Base-by-base conservation (phyloP, 2,113 vertebrate genomes). In the Hyaena hyaena region DNA sequence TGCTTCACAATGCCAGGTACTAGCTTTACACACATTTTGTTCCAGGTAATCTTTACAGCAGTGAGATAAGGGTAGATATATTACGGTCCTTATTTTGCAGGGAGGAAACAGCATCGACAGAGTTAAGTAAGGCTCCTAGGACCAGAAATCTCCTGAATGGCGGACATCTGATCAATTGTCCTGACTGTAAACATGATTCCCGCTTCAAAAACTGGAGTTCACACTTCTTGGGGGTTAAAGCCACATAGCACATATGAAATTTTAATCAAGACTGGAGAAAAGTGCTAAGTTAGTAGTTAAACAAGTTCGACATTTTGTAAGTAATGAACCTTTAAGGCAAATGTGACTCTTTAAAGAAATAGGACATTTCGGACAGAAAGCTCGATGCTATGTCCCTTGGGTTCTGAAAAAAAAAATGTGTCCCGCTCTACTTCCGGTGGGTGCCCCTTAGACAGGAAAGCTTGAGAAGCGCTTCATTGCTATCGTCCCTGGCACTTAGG, bases 401-500 rank as follows among this genome's bases (percentile, higher is more conserved):
- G 31, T 94, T 28, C 35, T 26, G 11, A 48, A 77, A 39, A 50
- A 39, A 50, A n/a, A 55, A 53, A n/a, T 4, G 39, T 23, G 8
- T 3, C 26, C 68, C 24, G 10, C 2, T 65, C 19, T 66, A 35
- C n/a, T 11, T 7, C 58, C 9, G 1, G 8, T 5, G 45, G 5
- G 45, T 5, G 10, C 61, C 23, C 48, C 10, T 66, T 23, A 12
- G 14, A 3, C 2, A 33, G 39, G 19, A 10, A 31, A 61, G n/a
- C 50, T 43, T 39, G 55, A 68, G 39, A 21, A 33, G 15, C 3
- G 6, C 12, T 26, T 55, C 33, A 17, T 43, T 21, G 10, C 43
- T 3, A 4, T 35, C 0, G 0, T 2, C 9, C 19, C 55, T 39
- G 48, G 35, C 4, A 14, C 48, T 76, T 7, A 48, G n/a, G 8